Conservation (phyloP, 2,113 vertebrate genomes). For the Rhea pennata region DNA sequence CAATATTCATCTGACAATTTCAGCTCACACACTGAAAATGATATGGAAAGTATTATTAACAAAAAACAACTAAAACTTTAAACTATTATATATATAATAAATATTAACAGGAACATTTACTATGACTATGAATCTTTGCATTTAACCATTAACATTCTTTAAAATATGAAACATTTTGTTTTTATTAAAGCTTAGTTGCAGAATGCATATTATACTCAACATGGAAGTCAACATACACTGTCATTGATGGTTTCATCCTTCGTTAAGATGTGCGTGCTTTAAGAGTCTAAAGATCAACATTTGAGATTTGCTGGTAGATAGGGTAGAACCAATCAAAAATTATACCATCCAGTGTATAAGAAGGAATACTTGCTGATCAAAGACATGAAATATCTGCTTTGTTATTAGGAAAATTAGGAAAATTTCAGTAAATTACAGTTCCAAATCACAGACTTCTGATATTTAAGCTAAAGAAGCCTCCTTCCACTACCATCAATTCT, state of each 20-base stretch:
- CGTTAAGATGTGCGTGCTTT: background rate
- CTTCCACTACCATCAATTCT: background rate
- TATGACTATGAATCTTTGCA: background rate
- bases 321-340: fast-evolving
- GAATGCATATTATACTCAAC: background rate
- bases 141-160: background rate
- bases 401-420: background rate
- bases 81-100: background rate
- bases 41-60: background rate
- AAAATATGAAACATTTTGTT: background rate
- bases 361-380: background rate
- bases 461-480: background rate
- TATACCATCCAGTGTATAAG: background rate
- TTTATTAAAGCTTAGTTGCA: background rate
- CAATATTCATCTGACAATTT: background rate
- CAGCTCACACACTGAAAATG: background rate
- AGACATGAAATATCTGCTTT: background rate
- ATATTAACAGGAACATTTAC: background rate
- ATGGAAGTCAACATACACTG: background rate
- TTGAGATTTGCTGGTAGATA: background rate
- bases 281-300: background rate
- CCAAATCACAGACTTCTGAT: background rate
- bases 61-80: background rate
- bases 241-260: background rate
- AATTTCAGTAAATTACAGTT: background rate